phyloP scores from a whole-genome alignment of 2,797 vertebrate species.

The Aythya fuligula region DNA sequence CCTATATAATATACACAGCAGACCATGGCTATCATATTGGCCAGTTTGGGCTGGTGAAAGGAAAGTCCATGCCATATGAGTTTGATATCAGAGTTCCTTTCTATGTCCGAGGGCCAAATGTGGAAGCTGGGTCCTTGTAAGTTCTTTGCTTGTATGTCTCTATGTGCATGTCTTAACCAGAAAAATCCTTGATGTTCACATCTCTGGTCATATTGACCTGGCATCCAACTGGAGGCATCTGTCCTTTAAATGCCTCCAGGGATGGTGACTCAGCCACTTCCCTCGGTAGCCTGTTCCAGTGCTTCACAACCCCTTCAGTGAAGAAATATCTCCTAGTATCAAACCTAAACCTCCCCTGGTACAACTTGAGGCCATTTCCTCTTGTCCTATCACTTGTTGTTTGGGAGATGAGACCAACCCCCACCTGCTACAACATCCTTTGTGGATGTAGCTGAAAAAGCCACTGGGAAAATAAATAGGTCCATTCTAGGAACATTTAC shows the following conservation, averaged over 20 bases:
- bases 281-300: too few relatives aligned
- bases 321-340: too few relatives aligned
- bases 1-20: slow-evolving; percentile 94
- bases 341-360: too few relatives aligned
- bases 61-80: slow-evolving; percentile 98
- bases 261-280: too few relatives aligned
- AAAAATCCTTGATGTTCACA: not conserved
- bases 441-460: not conserved
- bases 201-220: not conserved
- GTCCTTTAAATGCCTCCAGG: not conserved
- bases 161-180: not conserved
- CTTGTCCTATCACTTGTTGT: too few relatives aligned
- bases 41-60: slow-evolving; percentile 96
- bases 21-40: slow-evolving; percentile 98
- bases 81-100: slow-evolving; percentile 97
- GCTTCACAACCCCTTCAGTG: too few relatives aligned
- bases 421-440: not conserved
- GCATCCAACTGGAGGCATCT: not conserved
- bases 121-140: slow-evolving; percentile 94
- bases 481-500: not conserved
- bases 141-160: slow-evolving; percentile 60
- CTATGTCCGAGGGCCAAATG: slow-evolving; percentile 92
- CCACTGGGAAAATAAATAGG: not conserved
- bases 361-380: too few relatives aligned
- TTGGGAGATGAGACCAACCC: too few relatives aligned